Evolutionary conservation across 2,113 vertebrate genomes (phyloP).

Genomic region (Sinocyclocheilus grahami): DNA sequence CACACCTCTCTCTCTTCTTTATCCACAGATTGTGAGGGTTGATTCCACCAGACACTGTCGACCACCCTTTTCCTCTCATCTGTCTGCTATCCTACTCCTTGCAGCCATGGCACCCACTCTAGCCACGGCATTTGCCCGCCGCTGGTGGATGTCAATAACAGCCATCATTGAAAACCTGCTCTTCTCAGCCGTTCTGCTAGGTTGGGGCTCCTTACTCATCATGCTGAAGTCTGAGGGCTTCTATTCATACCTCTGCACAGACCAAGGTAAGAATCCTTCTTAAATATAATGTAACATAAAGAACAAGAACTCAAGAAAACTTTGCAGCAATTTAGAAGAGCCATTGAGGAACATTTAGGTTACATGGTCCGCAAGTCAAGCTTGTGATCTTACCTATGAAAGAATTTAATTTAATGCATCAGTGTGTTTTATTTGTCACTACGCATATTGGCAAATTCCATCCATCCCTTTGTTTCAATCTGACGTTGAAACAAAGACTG

Average conservation of each 20-base stretch:
- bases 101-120: constrained; percentile 88
- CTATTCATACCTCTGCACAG: constrained; percentile 91
- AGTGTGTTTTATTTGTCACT: neutral
- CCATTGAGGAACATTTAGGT: neutral
- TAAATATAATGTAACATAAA: neutral
- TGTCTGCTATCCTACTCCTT: neutral
- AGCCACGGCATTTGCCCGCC: constrained; percentile 86
- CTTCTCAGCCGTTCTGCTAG: constrained; percentile 94
- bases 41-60: neutral
- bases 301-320: neutral
- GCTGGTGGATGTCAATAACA: constrained; percentile 98
- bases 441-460: neutral
- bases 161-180: constrained; percentile 94
- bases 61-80: neutral
- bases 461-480: neutral
- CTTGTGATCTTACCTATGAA: neutral
- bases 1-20: neutral
- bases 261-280: constrained; percentile 74
- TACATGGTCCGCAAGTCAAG: neutral
- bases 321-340: neutral
- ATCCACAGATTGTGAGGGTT: neutral
- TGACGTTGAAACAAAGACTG: neutral
- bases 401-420: neutral
- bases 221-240: constrained; percentile 98
- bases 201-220: constrained; percentile 97